Conservation (phyloP, 1,140 invertebrate genomes). For the Cardiocondyla obscurior region DNA sequence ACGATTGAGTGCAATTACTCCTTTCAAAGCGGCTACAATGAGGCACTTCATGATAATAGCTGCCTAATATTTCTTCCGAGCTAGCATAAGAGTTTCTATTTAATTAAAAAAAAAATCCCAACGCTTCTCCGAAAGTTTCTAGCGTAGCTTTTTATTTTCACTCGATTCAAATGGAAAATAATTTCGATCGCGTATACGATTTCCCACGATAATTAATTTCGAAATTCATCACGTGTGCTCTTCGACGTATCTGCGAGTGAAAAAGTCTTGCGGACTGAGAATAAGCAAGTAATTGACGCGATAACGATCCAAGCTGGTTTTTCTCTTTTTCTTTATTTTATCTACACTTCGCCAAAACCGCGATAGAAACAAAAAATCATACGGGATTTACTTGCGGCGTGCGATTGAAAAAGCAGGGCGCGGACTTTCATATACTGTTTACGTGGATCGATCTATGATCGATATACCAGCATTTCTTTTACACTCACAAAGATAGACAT, state of each 20-base stretch:
- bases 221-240: constrained; percentile 38
- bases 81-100: background rate
- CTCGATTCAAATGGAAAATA: background rate
- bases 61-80: background rate
- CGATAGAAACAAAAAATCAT: constrained; percentile 63
- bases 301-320: constrained; percentile 50
- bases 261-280: background rate
- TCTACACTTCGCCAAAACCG: constrained; percentile 35
- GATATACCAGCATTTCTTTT: constrained; percentile 60
- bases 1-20: constrained; percentile 16
- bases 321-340: background rate
- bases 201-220: constrained; percentile 37
- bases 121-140: background rate
- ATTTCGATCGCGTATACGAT: background rate
- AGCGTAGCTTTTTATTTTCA: background rate
- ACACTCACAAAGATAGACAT: constrained; percentile 66
- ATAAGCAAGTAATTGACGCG: constrained; percentile 1
- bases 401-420: constrained; percentile 15
- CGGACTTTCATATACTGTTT: constrained; percentile 37
- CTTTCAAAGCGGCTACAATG: constrained; percentile 4
- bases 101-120: background rate
- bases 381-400: constrained; percentile 1
- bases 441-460: constrained; percentile 67
- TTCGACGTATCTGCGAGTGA: background rate
- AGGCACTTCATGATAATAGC: constrained; percentile 2